Percentiles rank a stretch among this genome's conserved stretches.
These are phyloP conservation scores for Zeuzera pyrina DNA, from an alignment of 2,888 invertebrate genomes.

Conservation along the genomic window DNA sequence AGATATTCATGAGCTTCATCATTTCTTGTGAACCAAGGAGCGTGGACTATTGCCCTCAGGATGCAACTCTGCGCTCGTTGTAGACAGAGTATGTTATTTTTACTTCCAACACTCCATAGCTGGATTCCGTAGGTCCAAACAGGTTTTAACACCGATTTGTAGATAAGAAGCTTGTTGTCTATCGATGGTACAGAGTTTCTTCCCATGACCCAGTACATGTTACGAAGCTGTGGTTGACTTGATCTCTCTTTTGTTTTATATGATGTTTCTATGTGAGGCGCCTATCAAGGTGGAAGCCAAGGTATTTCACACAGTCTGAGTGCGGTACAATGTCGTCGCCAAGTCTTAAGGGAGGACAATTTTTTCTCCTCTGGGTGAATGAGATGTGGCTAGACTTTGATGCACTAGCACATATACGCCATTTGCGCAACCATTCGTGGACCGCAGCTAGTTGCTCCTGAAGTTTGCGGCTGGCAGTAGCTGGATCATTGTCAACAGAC, in stretches of 20 bases:
- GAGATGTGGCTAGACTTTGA: conserved; percentile 10
- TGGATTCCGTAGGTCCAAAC: too few relatives aligned
- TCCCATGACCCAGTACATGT: conserved; percentile 3
- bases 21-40: too few relatives aligned
- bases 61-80: too few relatives aligned
- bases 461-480: conserved; percentile 5
- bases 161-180: too few relatives aligned
- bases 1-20: too few relatives aligned
- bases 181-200: too few relatives aligned
- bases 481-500: background rate
- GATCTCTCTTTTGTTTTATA: conserved; percentile 4
- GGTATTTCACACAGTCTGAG: too few relatives aligned
- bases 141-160: conserved; percentile 5
- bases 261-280: too few relatives aligned
- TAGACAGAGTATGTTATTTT: too few relatives aligned
- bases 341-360: conserved; percentile 7
- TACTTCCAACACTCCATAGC: too few relatives aligned
- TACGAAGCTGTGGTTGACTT: conserved; percentile 4
- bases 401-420: conserved; percentile 10
- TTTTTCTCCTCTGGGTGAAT: conserved; percentile 5
- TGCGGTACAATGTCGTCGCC: too few relatives aligned
- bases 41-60: too few relatives aligned
- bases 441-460: conserved; percentile 6
- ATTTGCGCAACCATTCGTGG: conserved; percentile 9
- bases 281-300: conserved; percentile 2